Base-by-base conservation (phyloP, 2,797 vertebrate genomes). In the Gobionotothen gibberifrons region DNA sequence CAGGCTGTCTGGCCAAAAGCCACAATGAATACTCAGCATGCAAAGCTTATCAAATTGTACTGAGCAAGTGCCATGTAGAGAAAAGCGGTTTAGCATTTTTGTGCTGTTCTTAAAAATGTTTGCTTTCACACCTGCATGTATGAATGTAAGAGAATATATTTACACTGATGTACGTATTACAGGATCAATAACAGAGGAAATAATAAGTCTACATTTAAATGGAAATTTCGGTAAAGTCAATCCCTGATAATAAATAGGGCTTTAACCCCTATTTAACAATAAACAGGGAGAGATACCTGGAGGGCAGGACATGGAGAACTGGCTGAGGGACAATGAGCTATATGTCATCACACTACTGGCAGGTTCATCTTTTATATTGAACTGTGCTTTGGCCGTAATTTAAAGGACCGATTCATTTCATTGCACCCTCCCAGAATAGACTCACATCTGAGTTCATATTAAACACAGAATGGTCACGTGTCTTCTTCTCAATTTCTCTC, bases 11-110 rank as follows among this genome's bases (percentile, higher is more conserved):
- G n/a, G 52, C 64, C 47, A 22, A 39, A 40, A 64, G 61, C 64
- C 62, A 82, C n/a, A 42, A 73, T 66, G 26, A 61, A 70, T 70
- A 58, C 26, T 40, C 54, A 67, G 17, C 44, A 53, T 71, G 62
- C 53, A 67, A 43, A 67, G 21, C 59, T 55, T 46, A 53, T 58
- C 43, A 70, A 78, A 69, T 49, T 8, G 79, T 71, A 53, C 70
- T 46, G 46, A 62, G 43, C n/a, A 36, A 60, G 57, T 52, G 32
- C 19, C 75, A 67, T 52, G 22, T 46, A 36, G 36, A 76, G 52
- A 68, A 59, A 58, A 74, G 16, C 54, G 69, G 39, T 63, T 82
- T 17, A 52, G 32, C 46, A 52, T 74, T 72, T 44, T 22, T 66
- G 42, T 69, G 42, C 55, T 22, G 14, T 12, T 4, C 3, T 19